A percentile compares a stretch with the other conserved stretches of the same genome.
These are phyloP conservation scores for Serilophus lunatus DNA, from an alignment of 2,113 vertebrate species.

Conservation along the genomic window DNA sequence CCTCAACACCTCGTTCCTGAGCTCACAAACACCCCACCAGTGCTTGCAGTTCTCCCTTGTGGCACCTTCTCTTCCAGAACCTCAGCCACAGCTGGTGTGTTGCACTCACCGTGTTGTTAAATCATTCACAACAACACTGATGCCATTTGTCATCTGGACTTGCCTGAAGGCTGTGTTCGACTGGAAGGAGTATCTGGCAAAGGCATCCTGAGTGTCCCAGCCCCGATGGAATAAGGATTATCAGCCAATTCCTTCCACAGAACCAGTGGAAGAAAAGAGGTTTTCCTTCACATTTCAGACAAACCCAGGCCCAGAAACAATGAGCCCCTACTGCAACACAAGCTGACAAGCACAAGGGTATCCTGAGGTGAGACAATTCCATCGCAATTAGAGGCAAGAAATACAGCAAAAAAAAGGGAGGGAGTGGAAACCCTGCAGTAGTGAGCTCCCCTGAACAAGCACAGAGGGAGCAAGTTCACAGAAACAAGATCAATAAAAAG, in stretches of 20 bases:
- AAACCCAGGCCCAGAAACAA: not conserved
- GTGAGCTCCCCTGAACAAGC: not conserved
- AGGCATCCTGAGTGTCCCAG: not conserved
- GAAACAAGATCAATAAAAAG: not conserved
- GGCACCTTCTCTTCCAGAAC: not conserved
- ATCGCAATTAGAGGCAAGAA: not conserved
- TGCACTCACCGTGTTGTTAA: not conserved
- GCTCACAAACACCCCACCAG: fast-evolving
- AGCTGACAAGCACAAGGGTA: not conserved
- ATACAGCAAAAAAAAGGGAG: not conserved
- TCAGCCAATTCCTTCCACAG: not conserved
- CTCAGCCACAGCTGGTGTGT: not conserved
- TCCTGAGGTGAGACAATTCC: not conserved
- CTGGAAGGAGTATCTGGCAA: not conserved
- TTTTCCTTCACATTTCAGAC: not conserved
- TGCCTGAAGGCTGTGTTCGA: not conserved
- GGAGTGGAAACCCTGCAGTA: not conserved
- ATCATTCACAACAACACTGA: not conserved
- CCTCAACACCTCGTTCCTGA: not conserved
- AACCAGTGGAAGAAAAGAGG: not conserved
- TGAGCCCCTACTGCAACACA: not conserved
- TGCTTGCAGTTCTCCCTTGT: not conserved
- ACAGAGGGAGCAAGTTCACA: not conserved
- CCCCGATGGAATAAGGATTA: not conserved
- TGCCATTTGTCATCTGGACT: not conserved